Conservation (phyloP, 2,888 invertebrate genomes). For the Boloria euphrosyne region DNA sequence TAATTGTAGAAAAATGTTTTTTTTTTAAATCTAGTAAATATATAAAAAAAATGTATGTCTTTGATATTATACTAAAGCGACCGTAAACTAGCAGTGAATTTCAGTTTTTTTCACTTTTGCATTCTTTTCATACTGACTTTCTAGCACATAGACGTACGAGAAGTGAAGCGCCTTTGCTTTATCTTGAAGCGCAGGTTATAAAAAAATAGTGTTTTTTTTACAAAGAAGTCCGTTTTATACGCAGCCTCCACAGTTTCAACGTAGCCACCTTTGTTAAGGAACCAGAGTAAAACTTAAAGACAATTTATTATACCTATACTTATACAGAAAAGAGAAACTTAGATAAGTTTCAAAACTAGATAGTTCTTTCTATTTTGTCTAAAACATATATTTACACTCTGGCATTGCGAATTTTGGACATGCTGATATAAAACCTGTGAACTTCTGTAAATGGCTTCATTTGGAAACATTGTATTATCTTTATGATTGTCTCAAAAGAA, state of each 20-base stretch:
- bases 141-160: constrained; percentile 6
- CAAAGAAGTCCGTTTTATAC: constrained; percentile 21
- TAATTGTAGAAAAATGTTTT: no score
- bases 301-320: no score
- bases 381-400: no score
- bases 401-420: no score
- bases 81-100: background rate
- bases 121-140: constrained; percentile 12
- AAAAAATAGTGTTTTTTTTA: constrained; percentile 11
- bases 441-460: no score
- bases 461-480: no score
- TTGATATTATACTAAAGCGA: background rate
- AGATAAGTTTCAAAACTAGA: no score
- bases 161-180: constrained; percentile 11
- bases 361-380: no score
- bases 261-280: constrained; percentile 4
- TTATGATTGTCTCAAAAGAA: no score
- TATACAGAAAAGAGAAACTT: no score
- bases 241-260: constrained; percentile 7
- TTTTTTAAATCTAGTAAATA: no score
- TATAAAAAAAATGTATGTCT: background rate
- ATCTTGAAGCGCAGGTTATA: constrained; percentile 14
- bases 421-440: no score
- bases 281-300: background rate
- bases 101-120: constrained; percentile 9